Evolutionary conservation across 2,113 vertebrate genomes (phyloP).

Genomic region (Emydura subglobosa): DNA sequence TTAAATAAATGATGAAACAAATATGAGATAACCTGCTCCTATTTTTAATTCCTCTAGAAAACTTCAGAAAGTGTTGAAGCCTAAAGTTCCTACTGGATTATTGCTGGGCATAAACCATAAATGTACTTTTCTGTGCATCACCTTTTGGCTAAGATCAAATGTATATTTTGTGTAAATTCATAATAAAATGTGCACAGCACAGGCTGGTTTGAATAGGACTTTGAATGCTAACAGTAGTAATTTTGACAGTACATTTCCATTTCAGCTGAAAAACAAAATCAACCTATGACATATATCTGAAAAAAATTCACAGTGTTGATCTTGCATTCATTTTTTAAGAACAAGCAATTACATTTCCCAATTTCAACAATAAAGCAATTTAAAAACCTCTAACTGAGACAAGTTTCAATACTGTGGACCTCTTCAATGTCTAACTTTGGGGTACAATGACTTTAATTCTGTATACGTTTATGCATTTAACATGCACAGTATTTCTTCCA

Average conservation of each 20-base stretch:
- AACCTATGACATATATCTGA: not conserved
- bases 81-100: not conserved
- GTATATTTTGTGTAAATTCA: not conserved
- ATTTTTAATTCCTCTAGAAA: not conserved
- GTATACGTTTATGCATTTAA: not conserved
- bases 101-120: not conserved
- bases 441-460: not conserved
- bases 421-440: not conserved
- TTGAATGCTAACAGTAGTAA: not conserved
- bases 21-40: not conserved
- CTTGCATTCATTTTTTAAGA: not conserved
- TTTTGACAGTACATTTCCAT: not conserved
- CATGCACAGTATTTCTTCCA: not conserved
- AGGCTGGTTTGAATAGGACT: not conserved
- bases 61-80: not conserved
- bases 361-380: not conserved
- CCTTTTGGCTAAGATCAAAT: not conserved
- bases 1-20: not conserved
- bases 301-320: not conserved
- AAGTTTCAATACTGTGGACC: not conserved
- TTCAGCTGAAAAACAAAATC: not conserved
- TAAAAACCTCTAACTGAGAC: not conserved
- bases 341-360: not conserved
- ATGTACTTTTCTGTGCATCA: accelerated
- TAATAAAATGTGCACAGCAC: not conserved